Evolutionary conservation across 2,113 vertebrate genomes (phyloP), one percentile per base, ranked within the genome.

Genomic region (Fulmarus glacialis): DNA sequence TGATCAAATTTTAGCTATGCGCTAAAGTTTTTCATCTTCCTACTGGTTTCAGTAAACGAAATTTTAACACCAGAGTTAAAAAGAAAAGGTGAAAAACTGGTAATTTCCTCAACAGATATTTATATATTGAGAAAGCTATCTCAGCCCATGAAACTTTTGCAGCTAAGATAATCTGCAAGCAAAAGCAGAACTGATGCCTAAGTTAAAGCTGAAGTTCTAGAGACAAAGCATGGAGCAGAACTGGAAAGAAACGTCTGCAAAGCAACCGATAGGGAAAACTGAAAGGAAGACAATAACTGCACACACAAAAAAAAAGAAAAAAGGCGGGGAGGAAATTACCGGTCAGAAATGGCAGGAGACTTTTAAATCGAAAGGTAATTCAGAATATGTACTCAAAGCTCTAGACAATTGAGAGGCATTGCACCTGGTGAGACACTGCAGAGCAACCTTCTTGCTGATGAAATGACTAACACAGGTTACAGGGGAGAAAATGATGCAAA

Each of bases 261-360:
- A 84, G 48, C 50, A 72, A 56, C 40, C 24, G 21, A 38, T 19
- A 53, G 40, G 16, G 23, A 50, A 88, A 83, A 77, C 47, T 22
- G 59, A 92, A 87, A 82, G 56, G 2, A 78, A 78, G 38, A 78
- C 13, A 64, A 4, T 20, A 81, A 55, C 34, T 84, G 30, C 52
- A 21, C 38, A 32, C 2, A 36, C 48, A 79, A 38, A n/a, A 34
- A 58, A 59, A 36, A 8, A 12, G 1, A 4, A n/a, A 59, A 32
- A n/a, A 4, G 0, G 3, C 6, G 6, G 3, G 8, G 4, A 32
- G 17, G 10, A 38, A 15, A 43, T 55, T 52, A 20, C 32, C n/a
- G 47, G 16, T 52, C 30, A 74, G 72, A 79, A 79, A 63, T 8
- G 2, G 47, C 62, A 70, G 67, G 59, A 70, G 55, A 30, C 38